A percentile compares a stretch with the other conserved stretches of the same genome.
Evolutionary conservation across 2,888 invertebrate genomes (phyloP).

Genomic region (Leistus spinibarbis): DNA sequence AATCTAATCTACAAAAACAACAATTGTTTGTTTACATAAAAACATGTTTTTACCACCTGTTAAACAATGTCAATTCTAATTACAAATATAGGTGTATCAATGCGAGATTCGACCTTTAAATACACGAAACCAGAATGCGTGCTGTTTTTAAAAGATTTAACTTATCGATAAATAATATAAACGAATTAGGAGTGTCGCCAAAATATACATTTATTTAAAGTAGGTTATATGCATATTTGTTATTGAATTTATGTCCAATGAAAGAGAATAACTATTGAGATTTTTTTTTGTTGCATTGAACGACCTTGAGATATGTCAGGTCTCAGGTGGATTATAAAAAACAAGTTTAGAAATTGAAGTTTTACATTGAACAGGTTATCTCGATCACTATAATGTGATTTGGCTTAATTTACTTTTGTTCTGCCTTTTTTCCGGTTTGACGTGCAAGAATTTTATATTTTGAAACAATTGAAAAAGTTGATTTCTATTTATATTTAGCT

Average conservation of each 20-base stretch:
- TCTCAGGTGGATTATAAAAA: constrained; percentile 15
- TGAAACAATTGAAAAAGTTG: neutral
- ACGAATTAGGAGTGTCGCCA: neutral
- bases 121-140: neutral
- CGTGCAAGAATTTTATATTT: neutral
- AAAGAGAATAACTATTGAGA: neutral
- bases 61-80: neutral
- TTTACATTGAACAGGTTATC: constrained; percentile 9
- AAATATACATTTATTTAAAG: neutral
- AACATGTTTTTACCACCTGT: neutral
- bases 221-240: neutral
- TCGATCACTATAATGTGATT: constrained; percentile 4
- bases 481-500: neutral
- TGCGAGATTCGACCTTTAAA: neutral
- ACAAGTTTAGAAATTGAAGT: constrained; percentile 30
- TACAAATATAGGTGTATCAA: neutral
- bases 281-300: neutral
- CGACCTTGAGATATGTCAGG: constrained; percentile 25
- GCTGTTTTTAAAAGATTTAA: neutral
- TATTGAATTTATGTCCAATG: neutral
- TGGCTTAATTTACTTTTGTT: neutral
- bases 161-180: neutral
- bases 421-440: neutral
- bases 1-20: neutral
- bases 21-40: neutral